These are phyloP conservation scores for Acromyrmex heyeri DNA, from an alignment of 1,140 invertebrate genomes.

Conservation along the genomic window DNA sequence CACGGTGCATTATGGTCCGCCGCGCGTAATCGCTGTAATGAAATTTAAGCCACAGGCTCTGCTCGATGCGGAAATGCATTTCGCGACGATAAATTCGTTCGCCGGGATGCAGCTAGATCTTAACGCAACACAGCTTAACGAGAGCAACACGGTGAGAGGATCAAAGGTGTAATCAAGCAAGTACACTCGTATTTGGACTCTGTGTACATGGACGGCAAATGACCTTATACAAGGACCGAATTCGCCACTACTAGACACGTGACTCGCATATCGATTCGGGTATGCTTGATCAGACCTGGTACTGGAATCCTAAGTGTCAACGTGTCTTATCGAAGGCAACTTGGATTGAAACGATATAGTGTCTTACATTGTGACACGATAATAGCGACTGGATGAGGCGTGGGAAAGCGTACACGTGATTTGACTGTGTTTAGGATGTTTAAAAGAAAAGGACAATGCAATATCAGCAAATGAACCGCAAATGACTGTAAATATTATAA, in stretches of 20 bases:
- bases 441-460: not conserved
- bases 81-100: slow-evolving; percentile 52
- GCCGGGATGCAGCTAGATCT: slow-evolving; percentile 37
- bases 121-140: slow-evolving; percentile 35
- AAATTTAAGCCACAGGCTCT: slow-evolving; percentile 73
- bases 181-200: slow-evolving; percentile 30
- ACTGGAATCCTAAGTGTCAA: slow-evolving; percentile 7
- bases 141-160: slow-evolving; percentile 30
- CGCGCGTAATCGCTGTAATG: slow-evolving; percentile 77
- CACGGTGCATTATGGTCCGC: slow-evolving; percentile 69
- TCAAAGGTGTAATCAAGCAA: slow-evolving; percentile 48
- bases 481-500: not conserved
- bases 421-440: not conserved
- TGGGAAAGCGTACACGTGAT: not conserved
- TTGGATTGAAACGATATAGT: not conserved
- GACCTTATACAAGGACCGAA: slow-evolving; percentile 16
- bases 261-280: slow-evolving; percentile 37
- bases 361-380: slow-evolving; percentile 3
- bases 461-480: too few relatives aligned
- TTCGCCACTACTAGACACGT: not conserved
- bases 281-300: slow-evolving; percentile 12
- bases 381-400: not conserved
- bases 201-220: slow-evolving; percentile 8
- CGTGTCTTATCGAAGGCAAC: slow-evolving; percentile 19
- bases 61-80: slow-evolving; percentile 47